Percentiles rank a stretch among this genome's conserved stretches.
Evolutionary conservation across 2,797 vertebrate genomes (phyloP).

Genomic region (Peromyscus melanophrys): DNA sequence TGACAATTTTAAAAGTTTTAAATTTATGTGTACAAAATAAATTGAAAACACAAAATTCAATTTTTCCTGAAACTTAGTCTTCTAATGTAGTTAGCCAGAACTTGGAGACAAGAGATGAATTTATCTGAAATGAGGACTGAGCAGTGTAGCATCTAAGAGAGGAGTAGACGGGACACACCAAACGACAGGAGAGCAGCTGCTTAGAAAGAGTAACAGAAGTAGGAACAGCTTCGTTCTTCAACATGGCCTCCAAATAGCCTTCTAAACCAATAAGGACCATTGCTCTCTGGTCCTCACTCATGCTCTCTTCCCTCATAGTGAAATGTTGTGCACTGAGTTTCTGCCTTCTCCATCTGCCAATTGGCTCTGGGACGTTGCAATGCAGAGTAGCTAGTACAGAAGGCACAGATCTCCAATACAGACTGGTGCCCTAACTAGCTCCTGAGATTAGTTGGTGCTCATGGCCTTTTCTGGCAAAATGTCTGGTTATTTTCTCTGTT

Average conservation of each 20-base stretch:
- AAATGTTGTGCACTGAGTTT: neutral
- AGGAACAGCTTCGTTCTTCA: neutral
- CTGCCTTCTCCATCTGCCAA: neutral
- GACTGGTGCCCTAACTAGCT: neutral
- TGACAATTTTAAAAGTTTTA: neutral
- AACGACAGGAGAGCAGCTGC: neutral
- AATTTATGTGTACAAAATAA: neutral
- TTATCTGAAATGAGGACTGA: neutral
- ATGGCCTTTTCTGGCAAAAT: neutral
- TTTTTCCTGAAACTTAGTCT: constrained; percentile 8
- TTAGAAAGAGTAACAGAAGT: neutral
- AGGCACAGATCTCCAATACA: neutral
- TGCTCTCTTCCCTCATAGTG: neutral
- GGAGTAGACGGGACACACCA: neutral
- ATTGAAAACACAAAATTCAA: constrained; percentile 44
- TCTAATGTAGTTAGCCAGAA: neutral
- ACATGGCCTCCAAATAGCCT: neutral
- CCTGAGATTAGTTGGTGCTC: neutral
- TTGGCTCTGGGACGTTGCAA: neutral
- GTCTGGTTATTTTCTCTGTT: neutral
- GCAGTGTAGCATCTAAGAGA: neutral
- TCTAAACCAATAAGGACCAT: neutral
- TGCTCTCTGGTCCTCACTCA: neutral
- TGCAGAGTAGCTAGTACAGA: neutral
- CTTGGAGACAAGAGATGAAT: constrained; percentile 7